These are phyloP conservation scores for Solen grandis DNA, from an alignment of 1,140 invertebrate genomes.

Conservation along the genomic window DNA sequence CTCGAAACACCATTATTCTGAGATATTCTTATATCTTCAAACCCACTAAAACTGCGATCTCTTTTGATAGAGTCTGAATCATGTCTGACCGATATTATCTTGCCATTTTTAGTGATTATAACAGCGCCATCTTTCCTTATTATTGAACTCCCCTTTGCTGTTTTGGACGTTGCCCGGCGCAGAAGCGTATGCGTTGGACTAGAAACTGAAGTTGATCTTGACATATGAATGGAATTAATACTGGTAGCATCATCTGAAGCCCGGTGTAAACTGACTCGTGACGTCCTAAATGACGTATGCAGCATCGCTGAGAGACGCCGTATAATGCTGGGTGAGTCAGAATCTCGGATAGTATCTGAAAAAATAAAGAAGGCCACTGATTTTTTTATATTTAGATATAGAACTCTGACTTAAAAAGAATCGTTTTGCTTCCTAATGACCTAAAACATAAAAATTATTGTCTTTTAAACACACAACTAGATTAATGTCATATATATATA, in stretches of 20 bases:
- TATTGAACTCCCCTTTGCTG: slow-evolving; percentile 70
- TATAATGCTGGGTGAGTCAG: slow-evolving; percentile 44
- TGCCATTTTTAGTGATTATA: slow-evolving; percentile 76
- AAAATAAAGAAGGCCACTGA: background rate
- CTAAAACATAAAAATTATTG: no score
- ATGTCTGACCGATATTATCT: slow-evolving; percentile 73
- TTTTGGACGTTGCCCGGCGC: slow-evolving; percentile 63
- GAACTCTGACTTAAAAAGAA: no score
- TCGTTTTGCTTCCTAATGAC: no score
- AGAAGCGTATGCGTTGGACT: slow-evolving; percentile 48
- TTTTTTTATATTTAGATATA: no score
- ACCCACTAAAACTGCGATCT: slow-evolving; percentile 31
- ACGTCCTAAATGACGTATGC: slow-evolving; percentile 47
- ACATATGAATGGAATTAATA: slow-evolving; percentile 15
- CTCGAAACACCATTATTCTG: slow-evolving; percentile 24
- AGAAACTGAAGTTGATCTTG: slow-evolving; percentile 4
- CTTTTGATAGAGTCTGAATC: slow-evolving; percentile 49
- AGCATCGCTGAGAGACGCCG: slow-evolving; percentile 45
- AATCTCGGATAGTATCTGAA: slow-evolving; percentile 59
- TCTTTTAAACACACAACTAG: no score
- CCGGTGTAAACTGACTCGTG: slow-evolving; percentile 30
- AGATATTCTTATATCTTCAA: slow-evolving; percentile 37
- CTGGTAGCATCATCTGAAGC: slow-evolving; percentile 46
- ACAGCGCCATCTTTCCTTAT: slow-evolving; percentile 73
- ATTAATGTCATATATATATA: no score